Evolutionary conservation across 2,113 vertebrate species (phyloP), one percentile per base, ranked within the genome.

Genomic region (Coptodon rendalli): DNA sequence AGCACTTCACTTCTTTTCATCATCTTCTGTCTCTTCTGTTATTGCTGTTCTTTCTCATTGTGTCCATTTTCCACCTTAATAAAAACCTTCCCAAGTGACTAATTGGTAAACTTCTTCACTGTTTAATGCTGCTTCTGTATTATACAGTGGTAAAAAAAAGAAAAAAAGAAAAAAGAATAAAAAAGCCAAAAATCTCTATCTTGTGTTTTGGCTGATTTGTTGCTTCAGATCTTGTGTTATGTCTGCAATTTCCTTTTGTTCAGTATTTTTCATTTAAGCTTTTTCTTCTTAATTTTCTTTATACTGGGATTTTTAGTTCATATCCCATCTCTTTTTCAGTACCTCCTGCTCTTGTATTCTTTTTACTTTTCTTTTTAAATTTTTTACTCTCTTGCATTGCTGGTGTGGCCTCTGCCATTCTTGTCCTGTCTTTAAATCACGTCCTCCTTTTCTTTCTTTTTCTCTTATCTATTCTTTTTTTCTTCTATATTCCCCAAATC

Each of bases 401-500:
- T 31, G 8, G 1, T 34, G n/a, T 66, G 24, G 40, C 0, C 34
- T 84, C 14, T 50, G 63, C n/a, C 57, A 40, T 54, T 81, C 40
- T 24, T 71, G 14, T 53, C 52, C 34, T 63, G 5, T 78, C 59
- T 88, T 89, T 85, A 86, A 89, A 92, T 79, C 34, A 24, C 6
- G 16, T 14, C 12, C 80, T 52, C 31, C 19, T 84, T 83, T 79
- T 88, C 36, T 50, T 81, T 66, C 5, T 34, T 43, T 71, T 71
- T 43, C 38, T 27, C 38, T 14, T 16, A 71, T 71, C 66, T 43
- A 27, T 27, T 71, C 16, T 81, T 83, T 81, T 87, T 31, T 34
- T 81, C 17, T 78, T 36, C n/a, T 36, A 82, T 83, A 91, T 90
- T 86, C 80, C 34, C 52, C 87, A 73, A 85, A 86, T 92, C 82